These are phyloP conservation scores for Drosophila histrio DNA, from an alignment of 2,888 invertebrate species.

Conservation along the genomic window DNA sequence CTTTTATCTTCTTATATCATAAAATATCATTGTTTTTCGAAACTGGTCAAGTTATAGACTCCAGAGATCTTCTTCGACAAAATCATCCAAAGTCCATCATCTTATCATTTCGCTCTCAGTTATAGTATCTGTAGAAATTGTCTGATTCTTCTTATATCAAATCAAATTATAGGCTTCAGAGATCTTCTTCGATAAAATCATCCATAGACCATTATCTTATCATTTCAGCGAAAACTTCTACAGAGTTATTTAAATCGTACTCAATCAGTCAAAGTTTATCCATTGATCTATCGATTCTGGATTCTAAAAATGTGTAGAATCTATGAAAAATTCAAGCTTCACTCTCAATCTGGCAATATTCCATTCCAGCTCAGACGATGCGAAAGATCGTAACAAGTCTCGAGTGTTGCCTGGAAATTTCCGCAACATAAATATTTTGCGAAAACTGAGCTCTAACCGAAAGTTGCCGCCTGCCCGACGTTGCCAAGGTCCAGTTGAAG, in stretches of 20 bases:
- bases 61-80: no score
- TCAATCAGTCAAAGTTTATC: background rate
- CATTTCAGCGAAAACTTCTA: background rate
- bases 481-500: constrained; percentile 13
- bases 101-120: no score
- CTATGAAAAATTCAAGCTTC: background rate
- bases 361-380: constrained; percentile 4
- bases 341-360: background rate
- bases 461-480: background rate
- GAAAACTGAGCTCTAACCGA: constrained; percentile 1
- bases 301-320: background rate
- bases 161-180: background rate
- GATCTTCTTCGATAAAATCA: background rate
- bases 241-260: background rate
- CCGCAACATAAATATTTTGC: constrained; percentile 53
- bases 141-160: background rate
- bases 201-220: background rate
- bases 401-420: constrained; percentile 48
- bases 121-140: background rate
- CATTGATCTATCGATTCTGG: background rate
- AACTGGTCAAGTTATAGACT: no score
- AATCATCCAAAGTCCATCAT: no score
- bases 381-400: constrained; percentile 29
- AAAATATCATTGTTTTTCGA: no score
- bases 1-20: no score